These are phyloP conservation scores for Cinara cedri DNA, from an alignment of 2,888 invertebrate genomes.

Conservation along the genomic window DNA sequence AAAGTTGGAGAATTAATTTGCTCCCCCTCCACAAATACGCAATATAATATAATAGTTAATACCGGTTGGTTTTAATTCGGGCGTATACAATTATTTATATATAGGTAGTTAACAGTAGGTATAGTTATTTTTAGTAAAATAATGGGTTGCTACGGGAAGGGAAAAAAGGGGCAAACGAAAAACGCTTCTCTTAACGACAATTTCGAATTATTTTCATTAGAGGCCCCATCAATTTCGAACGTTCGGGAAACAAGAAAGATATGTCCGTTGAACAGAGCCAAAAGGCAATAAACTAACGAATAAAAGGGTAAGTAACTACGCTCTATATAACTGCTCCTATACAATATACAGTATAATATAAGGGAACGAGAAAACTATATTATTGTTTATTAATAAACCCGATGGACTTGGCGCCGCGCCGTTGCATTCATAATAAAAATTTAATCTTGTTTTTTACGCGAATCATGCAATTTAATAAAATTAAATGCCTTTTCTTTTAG, in stretches of 20 bases:
- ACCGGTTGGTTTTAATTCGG: neutral
- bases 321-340: too few species aligned
- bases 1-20: too few species aligned
- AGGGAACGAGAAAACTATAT: slow-evolving; percentile 12
- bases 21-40: too few species aligned
- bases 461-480: slow-evolving; percentile 10
- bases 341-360: slow-evolving; percentile 14
- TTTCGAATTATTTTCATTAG: slow-evolving; percentile 39
- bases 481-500: neutral
- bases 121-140: slow-evolving; percentile 1
- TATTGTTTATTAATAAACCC: slow-evolving; percentile 18
- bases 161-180: neutral
- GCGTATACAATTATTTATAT: neutral
- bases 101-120: too few species aligned
- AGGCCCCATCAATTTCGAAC: slow-evolving; percentile 19
- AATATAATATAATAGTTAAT: neutral
- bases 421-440: slow-evolving; percentile 13
- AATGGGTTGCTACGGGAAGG: slow-evolving; percentile 5
- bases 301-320: too few species aligned
- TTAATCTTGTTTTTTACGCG: neutral
- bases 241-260: slow-evolving; percentile 11
- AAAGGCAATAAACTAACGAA: slow-evolving; percentile 32
- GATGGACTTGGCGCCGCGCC: neutral
- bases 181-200: slow-evolving; percentile 25
- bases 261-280: slow-evolving; percentile 3